Evolutionary conservation across 2,888 invertebrate species (phyloP), one percentile per base, ranked within the genome.

Genomic region (Heliconius cydno): DNA sequence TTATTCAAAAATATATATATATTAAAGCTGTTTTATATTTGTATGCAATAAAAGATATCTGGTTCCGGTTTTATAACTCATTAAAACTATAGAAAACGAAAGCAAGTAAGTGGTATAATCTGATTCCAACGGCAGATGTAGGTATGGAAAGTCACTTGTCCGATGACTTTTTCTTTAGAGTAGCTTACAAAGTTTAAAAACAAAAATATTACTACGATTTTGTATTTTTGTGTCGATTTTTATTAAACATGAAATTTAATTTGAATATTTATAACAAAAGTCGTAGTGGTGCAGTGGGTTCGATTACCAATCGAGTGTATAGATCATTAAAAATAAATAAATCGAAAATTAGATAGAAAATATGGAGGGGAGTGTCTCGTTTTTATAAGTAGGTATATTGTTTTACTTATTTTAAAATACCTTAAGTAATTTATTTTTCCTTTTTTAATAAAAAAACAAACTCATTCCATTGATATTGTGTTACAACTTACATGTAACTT

Each of bases 111-210:
- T 75, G 66, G 75, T 30, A 75, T 75, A 75, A 72, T 78, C 65
- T 78, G 46, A 78, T 72, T 78, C 71, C 71, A 77, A 75, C 68
- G 72, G 63, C 76, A 81, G 79, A 76, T 76, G 76, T n/a, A n/a
- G n/a, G n/a, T 75, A 22, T 76, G 77, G 73, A 77, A 80, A 80
- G 76, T 68, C 60, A 78, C 73, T 78, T 70, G 67, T 65, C 68
- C 46, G 76, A 57, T 76, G 65, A 63, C 52, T 68, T 65, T 79
- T 79, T 80, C 28, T 73, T 76, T 63, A 68, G 19, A 38, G 22
- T 38, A 25, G 34, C 9, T 66, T 74, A 75, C 52, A 75, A 76
- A 67, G 71, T 30, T 74, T 66, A 63, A 63, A 71, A 68, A 52
- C 6, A 7, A n/a, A n/a, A n/a, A 25, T 70, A 63, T 80, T 71